Conservation (phyloP, 2,888 invertebrate species). For the Ophioninae sp. region DNA sequence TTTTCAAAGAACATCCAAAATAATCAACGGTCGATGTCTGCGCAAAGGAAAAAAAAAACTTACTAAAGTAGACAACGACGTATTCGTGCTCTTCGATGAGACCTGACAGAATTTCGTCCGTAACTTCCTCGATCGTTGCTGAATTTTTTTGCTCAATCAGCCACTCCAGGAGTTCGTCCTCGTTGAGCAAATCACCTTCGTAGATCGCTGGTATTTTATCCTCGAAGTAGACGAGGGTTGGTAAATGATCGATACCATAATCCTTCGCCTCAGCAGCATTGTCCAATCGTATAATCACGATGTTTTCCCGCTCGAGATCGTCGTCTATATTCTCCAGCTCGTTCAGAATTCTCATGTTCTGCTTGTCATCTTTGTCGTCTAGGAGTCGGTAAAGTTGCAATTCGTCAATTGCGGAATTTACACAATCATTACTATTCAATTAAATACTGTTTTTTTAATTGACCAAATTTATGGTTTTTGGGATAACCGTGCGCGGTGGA, state of each 20-base stretch:
- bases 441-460: neutral
- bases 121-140: slow-evolving; percentile 96
- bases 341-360: slow-evolving; percentile 92
- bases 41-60: neutral
- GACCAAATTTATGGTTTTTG: neutral
- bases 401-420: neutral
- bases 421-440: neutral
- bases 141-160: slow-evolving; percentile 92
- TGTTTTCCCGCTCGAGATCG: slow-evolving; percentile 93
- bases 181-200: slow-evolving; percentile 95
- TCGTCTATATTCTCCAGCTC: slow-evolving; percentile 96
- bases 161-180: slow-evolving; percentile 96
- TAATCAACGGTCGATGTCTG: neutral
- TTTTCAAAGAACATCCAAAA: neutral
- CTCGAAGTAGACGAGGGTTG: slow-evolving; percentile 93
- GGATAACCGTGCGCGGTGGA: no score
- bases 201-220: slow-evolving; percentile 95
- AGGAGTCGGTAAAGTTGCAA: slow-evolving; percentile 38
- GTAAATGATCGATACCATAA: slow-evolving; percentile 94
- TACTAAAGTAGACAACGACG: slow-evolving; percentile 96
- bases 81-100: slow-evolving; percentile 95
- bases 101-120: slow-evolving; percentile 93
- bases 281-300: slow-evolving; percentile 94
- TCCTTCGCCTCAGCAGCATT: slow-evolving; percentile 95
- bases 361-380: slow-evolving; percentile 95